Percentiles rank a stretch among this genome's conserved stretches.
Conservation (phyloP, 2,888 invertebrate genomes). For the Caenorhabditis drosophilae region DNA sequence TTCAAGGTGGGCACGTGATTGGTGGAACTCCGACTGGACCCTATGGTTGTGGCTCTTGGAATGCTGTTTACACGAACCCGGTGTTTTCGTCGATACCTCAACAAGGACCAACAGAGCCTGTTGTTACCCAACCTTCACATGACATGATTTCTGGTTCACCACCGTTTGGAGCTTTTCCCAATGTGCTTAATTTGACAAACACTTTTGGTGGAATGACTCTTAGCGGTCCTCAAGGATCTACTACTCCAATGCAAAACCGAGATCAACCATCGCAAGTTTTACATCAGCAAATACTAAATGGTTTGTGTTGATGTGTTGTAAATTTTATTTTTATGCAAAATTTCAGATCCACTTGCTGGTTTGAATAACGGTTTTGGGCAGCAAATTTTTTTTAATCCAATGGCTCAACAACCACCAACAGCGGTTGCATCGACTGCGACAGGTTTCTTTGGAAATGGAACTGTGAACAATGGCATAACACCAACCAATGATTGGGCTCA, state of each 20-base stretch:
- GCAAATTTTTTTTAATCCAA: constrained; percentile 11
- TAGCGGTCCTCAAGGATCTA: neutral
- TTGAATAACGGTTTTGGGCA: constrained; percentile 33
- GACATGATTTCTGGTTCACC: constrained; percentile 20
- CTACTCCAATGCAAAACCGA: constrained; percentile 1
- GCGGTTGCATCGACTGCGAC: too few relatives aligned
- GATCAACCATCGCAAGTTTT: constrained; percentile 12
- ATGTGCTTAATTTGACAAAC: neutral
- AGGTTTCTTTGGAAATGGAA: constrained; percentile 2
- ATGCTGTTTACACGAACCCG: constrained; percentile 33
- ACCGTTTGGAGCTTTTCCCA: constrained; percentile 8
- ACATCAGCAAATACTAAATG: too few relatives aligned
- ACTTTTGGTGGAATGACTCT: neutral
- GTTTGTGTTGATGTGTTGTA: too few relatives aligned
- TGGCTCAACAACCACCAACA: neutral
- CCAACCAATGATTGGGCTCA: constrained; percentile 23
- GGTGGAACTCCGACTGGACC: constrained; percentile 45
- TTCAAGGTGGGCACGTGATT: constrained; percentile 42
- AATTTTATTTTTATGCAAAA: neutral
- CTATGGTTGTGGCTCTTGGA: constrained; percentile 46
- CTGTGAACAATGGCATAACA: neutral
- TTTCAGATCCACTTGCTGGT: constrained; percentile 25
- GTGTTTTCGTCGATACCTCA: neutral
- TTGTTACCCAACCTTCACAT: neutral
- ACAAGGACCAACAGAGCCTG: neutral